Evolutionary conservation across 1,140 invertebrate genomes (phyloP), one percentile per base, ranked within the genome.

Genomic region (Drosophila bipectinata): DNA sequence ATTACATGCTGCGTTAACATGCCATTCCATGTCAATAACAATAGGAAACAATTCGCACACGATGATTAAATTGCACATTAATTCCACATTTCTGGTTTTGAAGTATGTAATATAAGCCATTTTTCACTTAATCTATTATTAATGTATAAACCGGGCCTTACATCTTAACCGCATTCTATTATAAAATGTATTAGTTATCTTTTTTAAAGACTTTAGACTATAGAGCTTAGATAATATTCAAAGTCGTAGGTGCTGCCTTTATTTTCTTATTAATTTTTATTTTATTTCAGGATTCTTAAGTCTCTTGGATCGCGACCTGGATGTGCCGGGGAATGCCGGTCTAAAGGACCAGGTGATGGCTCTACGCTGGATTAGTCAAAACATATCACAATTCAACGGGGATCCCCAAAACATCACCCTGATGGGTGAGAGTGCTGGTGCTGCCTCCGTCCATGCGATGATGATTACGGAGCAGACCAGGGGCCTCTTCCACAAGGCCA

Each of bases 401-500:
- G 85, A 92, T 72, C 56, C 83, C 9, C 67, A 81, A 6, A 91
- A 84, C 49, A 79, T 92, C 6, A 92, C 91, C 0, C 8, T 92
- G 7, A 77, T 91, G 57, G 92, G 92, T 1, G 67, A 84, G 15
- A 92, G 92, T 60, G 91, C 92, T 1, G 92, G 92, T 0, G 78
- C 67, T 0, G 90, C 81, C 0, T 90, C 90, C 2, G 62, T 79
- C 0, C 76, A 89, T 30, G 59, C 71, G n/a, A 71, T 91, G 57
- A 74, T 89, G 64, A 59, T 68, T 18, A 90, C 82, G 0, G 74
- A 81, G 7, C 77, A 91, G 57, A 78, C 91, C 2, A 69, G 77
- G 92, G 94, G 93, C 21, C 82, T 94, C 28, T 94, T 94, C 53
- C 93, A 94, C 67, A 94, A 93, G 91, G 93, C 92, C 18, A 94